Evolutionary conservation across 1,140 invertebrate species (phyloP).

Genomic region (Zaprionus lachaisei): DNA sequence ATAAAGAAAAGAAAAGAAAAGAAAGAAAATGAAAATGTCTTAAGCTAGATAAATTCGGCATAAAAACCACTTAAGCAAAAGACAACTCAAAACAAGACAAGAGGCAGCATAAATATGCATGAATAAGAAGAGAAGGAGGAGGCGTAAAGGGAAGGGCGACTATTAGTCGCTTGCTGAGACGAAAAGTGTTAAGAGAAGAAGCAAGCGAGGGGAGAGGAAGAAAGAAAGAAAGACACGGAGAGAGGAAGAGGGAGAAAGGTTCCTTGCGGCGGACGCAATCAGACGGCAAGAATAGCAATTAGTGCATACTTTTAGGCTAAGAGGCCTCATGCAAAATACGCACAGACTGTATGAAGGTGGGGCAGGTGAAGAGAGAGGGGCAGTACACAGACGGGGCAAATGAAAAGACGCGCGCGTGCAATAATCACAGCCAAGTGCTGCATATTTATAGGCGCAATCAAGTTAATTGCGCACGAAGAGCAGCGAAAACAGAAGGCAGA

Average conservation of each 20-base stretch:
- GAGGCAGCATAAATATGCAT: slow-evolving; percentile 6
- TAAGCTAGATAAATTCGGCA: slow-evolving; percentile 5
- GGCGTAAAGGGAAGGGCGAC: background rate
- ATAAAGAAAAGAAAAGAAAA: slow-evolving; percentile 1
- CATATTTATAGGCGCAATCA: slow-evolving; percentile 84
- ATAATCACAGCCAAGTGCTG: slow-evolving; percentile 79
- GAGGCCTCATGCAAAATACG: slow-evolving; percentile 30
- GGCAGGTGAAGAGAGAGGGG: background rate
- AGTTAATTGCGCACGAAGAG: slow-evolving; percentile 73
- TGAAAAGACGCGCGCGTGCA: slow-evolving; percentile 58
- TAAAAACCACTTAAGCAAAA: slow-evolving; percentile 8
- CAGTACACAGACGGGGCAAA: slow-evolving; percentile 12
- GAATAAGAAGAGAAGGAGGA: background rate
- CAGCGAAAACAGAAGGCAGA: slow-evolving; percentile 12
- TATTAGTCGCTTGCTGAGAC: background rate
- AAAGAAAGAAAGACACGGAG: background rate
- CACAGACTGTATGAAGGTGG: background rate
- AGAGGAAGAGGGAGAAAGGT: background rate
- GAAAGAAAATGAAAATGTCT: slow-evolving; percentile 1
- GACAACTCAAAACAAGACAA: slow-evolving; percentile 9
- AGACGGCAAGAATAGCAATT: slow-evolving; percentile 71
- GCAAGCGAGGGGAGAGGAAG: background rate
- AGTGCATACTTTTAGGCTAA: slow-evolving; percentile 66
- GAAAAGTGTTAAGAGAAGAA: background rate
- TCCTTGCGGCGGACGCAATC: slow-evolving; percentile 39